Evolutionary conservation across 2,888 invertebrate species (phyloP), one percentile per base, ranked within the genome.

Genomic region (Melieria picta): DNA sequence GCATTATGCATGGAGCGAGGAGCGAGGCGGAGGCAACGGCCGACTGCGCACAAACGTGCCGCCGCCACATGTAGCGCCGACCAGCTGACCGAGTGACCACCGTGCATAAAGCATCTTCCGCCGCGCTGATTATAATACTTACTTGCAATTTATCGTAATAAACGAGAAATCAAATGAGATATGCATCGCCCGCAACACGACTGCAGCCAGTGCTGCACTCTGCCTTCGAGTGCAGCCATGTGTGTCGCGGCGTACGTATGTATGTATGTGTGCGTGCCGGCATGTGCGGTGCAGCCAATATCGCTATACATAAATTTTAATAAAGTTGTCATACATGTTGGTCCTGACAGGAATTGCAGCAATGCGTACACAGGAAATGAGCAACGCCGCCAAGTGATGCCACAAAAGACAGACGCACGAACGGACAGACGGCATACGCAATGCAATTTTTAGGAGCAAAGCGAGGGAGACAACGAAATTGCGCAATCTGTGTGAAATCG

Each of bases 291-390:
- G 30, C 30, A 30, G 30, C 30, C 30, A 30, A 30, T 30, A 30
- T 30, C 30, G 30, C 30, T 2, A 3, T 30, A 30, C 30, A 77
- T 76, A 78, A 74, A 77, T 77, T 77, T 79, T 79, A 79, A 81
- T 81, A 77, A 81, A 81, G 81, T 79, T 81, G 80, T 79, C 80
- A 77, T 79, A 73, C 72, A 65, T 74, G 70, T 65, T 73, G 69
- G 67, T 72, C 48, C 57, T 47, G 69, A 50, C 69, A 69, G 56
- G 56, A 69, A 64, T 58, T 69, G 69, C 69, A 56, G 42, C 61
- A 68, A 62, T 10, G 55, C 55, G 61, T n/a, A 3, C 7, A 58
- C n/a, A 11, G 9, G 50, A 13, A 10, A 7, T 11, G 10, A 16
- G 45, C 56, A 30, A 13, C 7, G 30, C 46, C 50, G 7, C 13